Evolutionary conservation across 2,113 vertebrate species (phyloP), one percentile per base, ranked within the genome.

Genomic region (human (Homo sapiens)): DNA sequence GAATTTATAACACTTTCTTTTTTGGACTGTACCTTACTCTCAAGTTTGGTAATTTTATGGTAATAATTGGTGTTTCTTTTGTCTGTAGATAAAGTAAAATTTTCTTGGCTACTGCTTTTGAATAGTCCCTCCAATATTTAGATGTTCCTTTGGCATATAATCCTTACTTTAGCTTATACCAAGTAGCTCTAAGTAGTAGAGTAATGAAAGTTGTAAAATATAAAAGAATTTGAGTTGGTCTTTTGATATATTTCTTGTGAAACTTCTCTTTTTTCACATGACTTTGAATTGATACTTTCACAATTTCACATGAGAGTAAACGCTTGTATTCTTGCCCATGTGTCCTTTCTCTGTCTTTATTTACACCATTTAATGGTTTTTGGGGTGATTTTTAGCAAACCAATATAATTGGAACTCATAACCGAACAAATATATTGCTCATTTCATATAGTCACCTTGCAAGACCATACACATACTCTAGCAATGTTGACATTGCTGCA

Each of bases 51-150:
- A 87, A 55, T 57, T 73, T 48, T 82, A 40, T 40, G 5, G 22
- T 68, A 57, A 94, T 73, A 96, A 64, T 73, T 79, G 48, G 8
- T 32, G 64, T 81, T 66, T 85, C 27, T 85, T 93, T 86, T 94
- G 22, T 86, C 45, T n/a, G 50, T 27, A 94, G 45, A 90, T 32
- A 94, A 94, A 43, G 25, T 35, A 43, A 80, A 87, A 32, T 78
- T 94, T 93, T 89, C 45, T 89, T 91, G 50, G 12, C 45, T 91
- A 66, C 4, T 22, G 25, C 43, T 11, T 85, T 38, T 80, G 4
- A 93, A 64, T 30, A 55, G 9, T 72, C 13, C 85, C 22, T 93
- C 5, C 2, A 86, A 32, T 64, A 10, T 78, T 72, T 87, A 79
- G 32, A 64, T 82, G 8, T 18, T 76, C 27, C 7, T 94, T 81